These are phyloP conservation scores for Hofmannophila pseudospretella DNA, from an alignment of 2,888 invertebrate species.

Conservation along the genomic window DNA sequence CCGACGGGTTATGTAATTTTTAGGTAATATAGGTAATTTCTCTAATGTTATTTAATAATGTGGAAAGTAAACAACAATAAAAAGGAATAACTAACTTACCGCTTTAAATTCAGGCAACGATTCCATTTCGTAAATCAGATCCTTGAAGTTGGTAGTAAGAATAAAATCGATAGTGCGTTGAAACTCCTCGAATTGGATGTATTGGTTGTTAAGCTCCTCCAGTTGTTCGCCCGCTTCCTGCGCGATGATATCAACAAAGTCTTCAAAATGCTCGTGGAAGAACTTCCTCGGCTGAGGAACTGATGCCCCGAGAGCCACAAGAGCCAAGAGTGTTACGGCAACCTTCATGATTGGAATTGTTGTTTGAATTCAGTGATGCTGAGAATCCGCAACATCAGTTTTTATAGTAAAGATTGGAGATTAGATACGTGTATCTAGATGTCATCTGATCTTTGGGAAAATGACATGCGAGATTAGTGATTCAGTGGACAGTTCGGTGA, in stretches of 20 bases:
- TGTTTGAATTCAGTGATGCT: slow-evolving; percentile 19
- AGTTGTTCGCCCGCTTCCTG: slow-evolving; percentile 34
- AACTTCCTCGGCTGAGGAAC: slow-evolving; percentile 49
- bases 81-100: no score
- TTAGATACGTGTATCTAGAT: slow-evolving; percentile 6
- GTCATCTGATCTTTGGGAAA: background rate
- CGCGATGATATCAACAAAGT: slow-evolving; percentile 42
- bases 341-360: slow-evolving; percentile 38
- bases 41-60: no score
- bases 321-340: slow-evolving; percentile 30
- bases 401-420: slow-evolving; percentile 26
- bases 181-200: slow-evolving; percentile 50
- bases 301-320: slow-evolving; percentile 34
- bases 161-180: slow-evolving; percentile 33
- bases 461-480: background rate
- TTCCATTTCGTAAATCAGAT: slow-evolving; percentile 52
- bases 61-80: no score
- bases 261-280: slow-evolving; percentile 55
- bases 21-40: no score
- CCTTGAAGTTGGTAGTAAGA: slow-evolving; percentile 39
- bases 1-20: no score
- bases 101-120: slow-evolving; percentile 51
- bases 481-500: background rate
- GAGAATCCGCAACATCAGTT: slow-evolving; percentile 5
- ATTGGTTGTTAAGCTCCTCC: slow-evolving; percentile 27